These are phyloP conservation scores for Carterocephalus palaemon DNA, from an alignment of 2,888 invertebrate species.

Conservation along the genomic window DNA sequence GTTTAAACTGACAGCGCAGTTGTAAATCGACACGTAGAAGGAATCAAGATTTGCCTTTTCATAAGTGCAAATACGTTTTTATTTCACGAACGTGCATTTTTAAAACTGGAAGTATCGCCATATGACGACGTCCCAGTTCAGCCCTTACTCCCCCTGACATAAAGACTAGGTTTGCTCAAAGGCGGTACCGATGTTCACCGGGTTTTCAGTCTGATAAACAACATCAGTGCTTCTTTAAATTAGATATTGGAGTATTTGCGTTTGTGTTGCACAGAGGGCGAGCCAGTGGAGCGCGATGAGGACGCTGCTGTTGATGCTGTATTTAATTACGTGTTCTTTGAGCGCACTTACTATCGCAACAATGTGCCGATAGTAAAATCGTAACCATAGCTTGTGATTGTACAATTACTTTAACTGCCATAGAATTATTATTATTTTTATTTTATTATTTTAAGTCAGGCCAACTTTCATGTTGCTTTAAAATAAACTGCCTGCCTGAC, in stretches of 20 bases:
- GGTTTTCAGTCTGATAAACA: conserved; percentile 53
- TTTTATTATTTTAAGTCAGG: too few species aligned
- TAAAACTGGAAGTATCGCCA: conserved; percentile 29
- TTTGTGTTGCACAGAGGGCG: conserved; percentile 30
- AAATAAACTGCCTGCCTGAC: too few species aligned
- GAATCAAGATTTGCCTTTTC: conserved; percentile 35
- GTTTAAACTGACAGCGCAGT: conserved; percentile 16
- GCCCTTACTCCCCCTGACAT: conserved; percentile 41
- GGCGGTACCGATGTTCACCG: conserved; percentile 1
- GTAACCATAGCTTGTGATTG: too few species aligned
- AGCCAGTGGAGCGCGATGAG: conserved; percentile 29
- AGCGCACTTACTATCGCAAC: too few species aligned
- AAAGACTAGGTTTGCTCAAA: conserved; percentile 44
- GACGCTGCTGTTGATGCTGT: conserved; percentile 30
- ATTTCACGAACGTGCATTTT: conserved; percentile 34
- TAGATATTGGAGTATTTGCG: conserved; percentile 48
- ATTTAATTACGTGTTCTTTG: conserved; percentile 30
- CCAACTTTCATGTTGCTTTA: too few species aligned
- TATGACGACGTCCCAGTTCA: conserved; percentile 27
- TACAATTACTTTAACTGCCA: too few species aligned
- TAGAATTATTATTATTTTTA: too few species aligned
- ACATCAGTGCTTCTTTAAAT: conserved; percentile 56
- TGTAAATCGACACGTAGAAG: conserved; percentile 33
- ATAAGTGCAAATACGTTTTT: conserved; percentile 36
- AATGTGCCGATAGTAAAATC: too few species aligned